Evolutionary conservation across 2,888 invertebrate genomes (phyloP).

Genomic region (Thyatira batis): DNA sequence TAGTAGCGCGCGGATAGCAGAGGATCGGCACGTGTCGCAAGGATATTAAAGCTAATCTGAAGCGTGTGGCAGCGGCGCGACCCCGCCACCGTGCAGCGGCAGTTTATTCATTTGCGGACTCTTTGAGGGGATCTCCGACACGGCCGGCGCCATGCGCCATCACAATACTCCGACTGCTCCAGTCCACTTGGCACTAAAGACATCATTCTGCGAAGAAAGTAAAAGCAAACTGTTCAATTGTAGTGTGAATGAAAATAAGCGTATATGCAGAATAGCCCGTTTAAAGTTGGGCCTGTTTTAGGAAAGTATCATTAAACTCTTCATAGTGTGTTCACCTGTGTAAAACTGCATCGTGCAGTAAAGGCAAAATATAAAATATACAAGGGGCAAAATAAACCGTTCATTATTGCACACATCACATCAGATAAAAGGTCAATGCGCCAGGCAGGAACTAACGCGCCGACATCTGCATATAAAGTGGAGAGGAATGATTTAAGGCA

Average conservation of each 20-base stretch:
- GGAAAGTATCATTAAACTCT: too few relatives aligned
- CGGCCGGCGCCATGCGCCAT: background rate
- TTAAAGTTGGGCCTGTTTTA: too few relatives aligned
- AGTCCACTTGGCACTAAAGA: background rate
- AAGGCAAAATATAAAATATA: background rate
- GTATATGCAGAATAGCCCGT: too few relatives aligned
- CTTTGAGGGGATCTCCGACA: background rate
- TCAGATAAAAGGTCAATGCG: conserved; percentile 16
- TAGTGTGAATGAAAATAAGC: too few relatives aligned
- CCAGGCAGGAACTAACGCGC: conserved; percentile 16
- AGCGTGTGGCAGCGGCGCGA: background rate
- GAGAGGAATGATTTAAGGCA: conserved; percentile 18
- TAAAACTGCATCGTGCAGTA: background rate
- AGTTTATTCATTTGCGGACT: background rate
- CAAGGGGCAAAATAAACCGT: background rate
- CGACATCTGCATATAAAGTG: conserved; percentile 34
- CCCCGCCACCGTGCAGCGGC: background rate
- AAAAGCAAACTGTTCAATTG: too few relatives aligned
- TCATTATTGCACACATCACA: background rate
- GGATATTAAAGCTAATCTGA: background rate
- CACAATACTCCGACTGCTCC: background rate
- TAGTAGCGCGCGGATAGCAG: background rate
- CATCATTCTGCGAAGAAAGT: too few relatives aligned
- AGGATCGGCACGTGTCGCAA: background rate
- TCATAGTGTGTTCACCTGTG: too few relatives aligned